Evolutionary conservation across 2,113 vertebrate genomes (phyloP).

Genomic region (Gadus macrocephalus): DNA sequence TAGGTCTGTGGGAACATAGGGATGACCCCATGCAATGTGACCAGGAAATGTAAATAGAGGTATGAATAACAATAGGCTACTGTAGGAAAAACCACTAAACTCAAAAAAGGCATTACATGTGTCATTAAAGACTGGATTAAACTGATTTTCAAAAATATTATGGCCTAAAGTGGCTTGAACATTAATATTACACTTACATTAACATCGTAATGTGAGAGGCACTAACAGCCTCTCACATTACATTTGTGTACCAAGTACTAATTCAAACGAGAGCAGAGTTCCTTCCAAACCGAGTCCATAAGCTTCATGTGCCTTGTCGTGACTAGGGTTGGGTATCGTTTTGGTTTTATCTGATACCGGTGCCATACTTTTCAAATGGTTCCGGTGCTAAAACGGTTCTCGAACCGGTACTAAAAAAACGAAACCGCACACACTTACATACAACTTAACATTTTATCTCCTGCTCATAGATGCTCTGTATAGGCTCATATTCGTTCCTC

Average conservation of each 20-base stretch:
- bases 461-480: too few relatives aligned
- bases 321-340: too few relatives aligned
- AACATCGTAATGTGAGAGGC: not conserved
- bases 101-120: not conserved
- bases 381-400: too few relatives aligned
- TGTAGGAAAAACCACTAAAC: not conserved
- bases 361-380: too few relatives aligned
- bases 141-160: slow-evolving; percentile 6
- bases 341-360: too few relatives aligned
- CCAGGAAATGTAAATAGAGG: not conserved
- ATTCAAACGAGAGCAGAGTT: not conserved
- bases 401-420: too few relatives aligned
- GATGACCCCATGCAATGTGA: not conserved
- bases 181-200: not conserved
- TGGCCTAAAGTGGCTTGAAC: not conserved
- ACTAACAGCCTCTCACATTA: not conserved
- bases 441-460: too few relatives aligned
- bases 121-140: not conserved
- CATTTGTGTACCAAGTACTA: not conserved
- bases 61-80: not conserved
- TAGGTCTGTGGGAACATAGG: not conserved
- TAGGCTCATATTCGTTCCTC: too few relatives aligned
- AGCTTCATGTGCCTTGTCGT: not conserved
- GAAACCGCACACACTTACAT: too few relatives aligned
- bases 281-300: not conserved